phyloP scores from a whole-genome alignment of 1,140 invertebrate genomes.

The Temnothorax curvispinosus region DNA sequence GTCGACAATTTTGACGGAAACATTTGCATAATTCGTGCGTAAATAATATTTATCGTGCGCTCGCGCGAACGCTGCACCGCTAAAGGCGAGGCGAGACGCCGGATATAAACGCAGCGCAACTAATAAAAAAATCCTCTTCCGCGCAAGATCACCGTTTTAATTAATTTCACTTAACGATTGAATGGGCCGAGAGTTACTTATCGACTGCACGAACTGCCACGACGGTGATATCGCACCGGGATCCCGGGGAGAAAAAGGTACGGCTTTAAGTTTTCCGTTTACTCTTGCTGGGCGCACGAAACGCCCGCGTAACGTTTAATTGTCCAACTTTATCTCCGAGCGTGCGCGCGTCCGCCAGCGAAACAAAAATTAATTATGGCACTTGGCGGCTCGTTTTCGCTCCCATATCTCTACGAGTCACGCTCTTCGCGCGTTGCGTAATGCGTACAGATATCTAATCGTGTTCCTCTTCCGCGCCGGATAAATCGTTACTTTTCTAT shows the following conservation, averaged over 20 bases:
- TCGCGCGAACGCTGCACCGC: not conserved
- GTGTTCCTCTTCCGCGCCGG: not conserved
- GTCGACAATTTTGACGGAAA: not conserved
- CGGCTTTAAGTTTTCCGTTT: conserved; percentile 18
- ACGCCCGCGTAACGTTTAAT: conserved; percentile 34
- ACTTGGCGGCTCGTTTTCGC: not conserved
- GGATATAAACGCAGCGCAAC: not conserved
- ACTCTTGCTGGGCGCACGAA: not conserved
- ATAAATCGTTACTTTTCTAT: conserved; percentile 63
- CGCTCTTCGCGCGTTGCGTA: not conserved
- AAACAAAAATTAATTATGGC: conserved; percentile 62
- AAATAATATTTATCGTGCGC: not conserved
- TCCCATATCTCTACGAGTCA: too few species aligned
- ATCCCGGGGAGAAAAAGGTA: not conserved
- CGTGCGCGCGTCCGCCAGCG: not conserved
- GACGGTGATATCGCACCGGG: not conserved
- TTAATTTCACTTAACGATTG: conserved; percentile 42
- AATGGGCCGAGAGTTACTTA: conserved; percentile 10
- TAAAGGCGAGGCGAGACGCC: not conserved
- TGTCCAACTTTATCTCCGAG: conserved; percentile 32
- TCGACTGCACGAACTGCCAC: not conserved
- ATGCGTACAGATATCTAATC: not conserved
- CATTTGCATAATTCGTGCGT: not conserved
- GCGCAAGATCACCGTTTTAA: conserved; percentile 16
- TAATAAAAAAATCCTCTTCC: conserved; percentile 27